phyloP scores from a whole-genome alignment of 2,797 vertebrate species.

The Acanthopagrus latus region DNA sequence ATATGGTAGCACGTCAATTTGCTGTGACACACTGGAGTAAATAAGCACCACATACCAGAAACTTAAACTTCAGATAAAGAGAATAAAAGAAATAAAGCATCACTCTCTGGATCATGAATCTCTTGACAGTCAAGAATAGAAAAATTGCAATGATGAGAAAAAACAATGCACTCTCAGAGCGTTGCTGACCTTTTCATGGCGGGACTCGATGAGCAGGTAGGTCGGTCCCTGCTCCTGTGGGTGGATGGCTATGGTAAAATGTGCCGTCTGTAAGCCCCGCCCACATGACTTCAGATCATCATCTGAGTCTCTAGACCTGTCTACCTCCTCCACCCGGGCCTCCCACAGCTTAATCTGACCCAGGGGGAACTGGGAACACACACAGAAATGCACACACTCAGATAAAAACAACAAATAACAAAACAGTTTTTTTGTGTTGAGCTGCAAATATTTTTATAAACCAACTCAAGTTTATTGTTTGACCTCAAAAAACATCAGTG shows the following conservation, averaged over 20 bases:
- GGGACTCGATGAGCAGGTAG: conserved; percentile 93
- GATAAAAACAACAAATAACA: neutral
- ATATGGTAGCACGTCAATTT: too few species aligned
- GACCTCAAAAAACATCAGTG: too few species aligned
- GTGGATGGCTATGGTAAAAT: conserved; percentile 91
- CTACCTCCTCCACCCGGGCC: conserved; percentile 93
- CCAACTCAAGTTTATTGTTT: too few species aligned
- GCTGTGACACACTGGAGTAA: too few species aligned
- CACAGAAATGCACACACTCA: neutral
- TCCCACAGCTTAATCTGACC: conserved; percentile 97
- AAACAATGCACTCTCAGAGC: neutral
- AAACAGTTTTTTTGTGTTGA: neutral
- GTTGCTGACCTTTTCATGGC: conserved; percentile 90
- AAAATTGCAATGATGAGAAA: neutral
- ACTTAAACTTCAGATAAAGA: neutral
- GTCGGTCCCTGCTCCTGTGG: conserved; percentile 93
- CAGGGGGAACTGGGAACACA: conserved; percentile 92
- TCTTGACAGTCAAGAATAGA: neutral
- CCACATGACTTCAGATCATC: conserved; percentile 90
- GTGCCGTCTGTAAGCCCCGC: conserved; percentile 86
- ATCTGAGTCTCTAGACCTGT: conserved; percentile 91
- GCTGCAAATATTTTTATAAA: neutral
- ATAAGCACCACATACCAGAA: neutral
- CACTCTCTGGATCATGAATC: neutral
- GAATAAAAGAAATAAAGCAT: neutral